These are phyloP conservation scores for Harmothoe impar DNA, from an alignment of 2,888 invertebrate species.

Conservation along the genomic window DNA sequence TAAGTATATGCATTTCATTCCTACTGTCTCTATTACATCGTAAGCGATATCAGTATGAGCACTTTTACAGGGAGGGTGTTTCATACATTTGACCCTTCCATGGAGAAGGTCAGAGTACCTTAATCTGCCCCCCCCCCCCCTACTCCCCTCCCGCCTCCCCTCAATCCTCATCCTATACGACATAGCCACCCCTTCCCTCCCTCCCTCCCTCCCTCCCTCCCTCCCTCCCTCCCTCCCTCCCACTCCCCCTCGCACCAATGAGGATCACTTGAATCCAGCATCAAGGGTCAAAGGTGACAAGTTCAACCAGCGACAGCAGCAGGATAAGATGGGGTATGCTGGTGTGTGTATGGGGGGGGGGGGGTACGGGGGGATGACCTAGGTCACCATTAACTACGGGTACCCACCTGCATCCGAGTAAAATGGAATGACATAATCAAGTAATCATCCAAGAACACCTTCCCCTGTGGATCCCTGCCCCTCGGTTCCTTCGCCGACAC, in stretches of 20 bases:
- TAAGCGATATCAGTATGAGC: too few relatives aligned
- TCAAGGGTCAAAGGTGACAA: constrained; percentile 53
- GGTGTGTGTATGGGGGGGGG: background rate
- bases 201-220: background rate
- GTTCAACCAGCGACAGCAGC: constrained; percentile 9
- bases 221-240: background rate
- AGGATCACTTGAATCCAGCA: constrained; percentile 47
- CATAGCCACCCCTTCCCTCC: background rate
- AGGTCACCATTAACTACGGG: constrained; percentile 7
- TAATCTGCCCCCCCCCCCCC: background rate
- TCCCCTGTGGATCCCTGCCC: background rate
- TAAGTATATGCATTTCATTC: too few relatives aligned
- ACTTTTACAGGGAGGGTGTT: too few relatives aligned
- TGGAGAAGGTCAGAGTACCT: constrained; percentile 9
- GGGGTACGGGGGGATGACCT: background rate
- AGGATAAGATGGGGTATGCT: constrained; percentile 15
- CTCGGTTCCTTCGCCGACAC: background rate
- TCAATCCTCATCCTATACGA: too few relatives aligned
- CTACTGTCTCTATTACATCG: too few relatives aligned
- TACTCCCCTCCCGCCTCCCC: background rate
- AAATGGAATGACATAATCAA: constrained; percentile 23
- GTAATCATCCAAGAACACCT: background rate
- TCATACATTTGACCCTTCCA: constrained; percentile 5
- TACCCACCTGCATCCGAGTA: constrained; percentile 7
- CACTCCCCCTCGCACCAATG: background rate